Evolutionary conservation across 1,140 invertebrate species (phyloP).

Genomic region (Brachionus manjavacas): DNA sequence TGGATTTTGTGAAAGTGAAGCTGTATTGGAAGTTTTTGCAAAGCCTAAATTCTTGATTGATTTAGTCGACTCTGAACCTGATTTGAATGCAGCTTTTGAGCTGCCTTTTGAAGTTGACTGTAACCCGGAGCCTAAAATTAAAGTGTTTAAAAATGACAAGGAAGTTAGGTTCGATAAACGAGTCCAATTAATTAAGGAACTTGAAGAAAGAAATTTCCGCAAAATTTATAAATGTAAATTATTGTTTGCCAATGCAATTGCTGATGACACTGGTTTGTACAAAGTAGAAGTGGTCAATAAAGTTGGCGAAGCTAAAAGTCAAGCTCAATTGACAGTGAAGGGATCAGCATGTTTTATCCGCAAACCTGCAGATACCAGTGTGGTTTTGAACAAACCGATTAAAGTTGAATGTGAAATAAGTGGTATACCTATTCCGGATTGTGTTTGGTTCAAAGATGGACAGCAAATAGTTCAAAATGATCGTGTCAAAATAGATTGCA

Average conservation of each 20-base stretch:
- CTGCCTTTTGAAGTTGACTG: neutral
- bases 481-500: conserved; percentile 71
- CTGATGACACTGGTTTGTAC: conserved; percentile 5
- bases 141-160: conserved; percentile 28
- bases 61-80: neutral
- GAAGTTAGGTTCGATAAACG: conserved; percentile 13
- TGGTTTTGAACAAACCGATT: conserved; percentile 27
- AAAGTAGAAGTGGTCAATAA: conserved; percentile 21
- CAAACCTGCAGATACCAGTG: neutral
- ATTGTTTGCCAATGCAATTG: neutral
- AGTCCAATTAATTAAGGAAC: neutral
- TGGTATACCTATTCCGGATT: conserved; percentile 20
- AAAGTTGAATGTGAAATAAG: conserved; percentile 36
- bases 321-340: conserved; percentile 23
- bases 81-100: conserved; percentile 21
- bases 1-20: conserved; percentile 11
- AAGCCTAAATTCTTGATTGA: conserved; percentile 2
- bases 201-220: neutral
- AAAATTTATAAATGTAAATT: conserved; percentile 1
- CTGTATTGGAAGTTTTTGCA: neutral
- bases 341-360: neutral
- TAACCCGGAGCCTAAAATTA: conserved; percentile 27
- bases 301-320: conserved; percentile 17
- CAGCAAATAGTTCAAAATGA: neutral
- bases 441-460: conserved; percentile 28